Evolutionary conservation across 2,888 invertebrate species (phyloP).

Genomic region (Mycalesis mineus): DNA sequence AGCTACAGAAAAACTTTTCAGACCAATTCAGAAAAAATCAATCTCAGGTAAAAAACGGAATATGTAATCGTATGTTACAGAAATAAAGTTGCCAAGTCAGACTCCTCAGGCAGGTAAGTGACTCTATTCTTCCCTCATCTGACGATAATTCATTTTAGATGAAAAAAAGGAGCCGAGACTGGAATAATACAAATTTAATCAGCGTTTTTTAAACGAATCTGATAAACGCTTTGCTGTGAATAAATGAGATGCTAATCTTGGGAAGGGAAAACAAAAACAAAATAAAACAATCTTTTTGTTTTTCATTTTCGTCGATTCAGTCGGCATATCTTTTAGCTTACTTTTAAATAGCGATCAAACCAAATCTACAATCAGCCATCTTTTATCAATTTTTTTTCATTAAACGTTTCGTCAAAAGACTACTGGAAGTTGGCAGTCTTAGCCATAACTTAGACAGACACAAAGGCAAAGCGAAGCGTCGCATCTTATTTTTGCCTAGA

Average conservation of each 20-base stretch:
- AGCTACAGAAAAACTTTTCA: too few relatives aligned
- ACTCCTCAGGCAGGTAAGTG: slow-evolving; percentile 42
- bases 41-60: background rate
- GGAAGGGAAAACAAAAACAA: slow-evolving; percentile 15
- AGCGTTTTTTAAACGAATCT: slow-evolving; percentile 23
- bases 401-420: too few relatives aligned
- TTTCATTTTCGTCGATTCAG: too few relatives aligned
- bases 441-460: too few relatives aligned
- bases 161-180: slow-evolving; percentile 30
- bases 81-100: slow-evolving; percentile 38
- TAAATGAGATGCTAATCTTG: slow-evolving; percentile 15
- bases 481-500: too few relatives aligned
- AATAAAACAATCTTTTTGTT: background rate
- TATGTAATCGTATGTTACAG: slow-evolving; percentile 27
- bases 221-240: slow-evolving; percentile 19
- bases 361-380: too few relatives aligned
- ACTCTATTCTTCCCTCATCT: slow-evolving; percentile 41
- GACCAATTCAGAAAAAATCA: too few relatives aligned
- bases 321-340: too few relatives aligned
- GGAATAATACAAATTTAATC: slow-evolving; percentile 29
- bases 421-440: too few relatives aligned
- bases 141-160: slow-evolving; percentile 43
- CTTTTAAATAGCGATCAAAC: too few relatives aligned
- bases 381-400: too few relatives aligned
- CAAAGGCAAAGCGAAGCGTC: too few relatives aligned